These are phyloP conservation scores for Papilio dardanus DNA, from an alignment of 1,140 invertebrate genomes.

Conservation along the genomic window DNA sequence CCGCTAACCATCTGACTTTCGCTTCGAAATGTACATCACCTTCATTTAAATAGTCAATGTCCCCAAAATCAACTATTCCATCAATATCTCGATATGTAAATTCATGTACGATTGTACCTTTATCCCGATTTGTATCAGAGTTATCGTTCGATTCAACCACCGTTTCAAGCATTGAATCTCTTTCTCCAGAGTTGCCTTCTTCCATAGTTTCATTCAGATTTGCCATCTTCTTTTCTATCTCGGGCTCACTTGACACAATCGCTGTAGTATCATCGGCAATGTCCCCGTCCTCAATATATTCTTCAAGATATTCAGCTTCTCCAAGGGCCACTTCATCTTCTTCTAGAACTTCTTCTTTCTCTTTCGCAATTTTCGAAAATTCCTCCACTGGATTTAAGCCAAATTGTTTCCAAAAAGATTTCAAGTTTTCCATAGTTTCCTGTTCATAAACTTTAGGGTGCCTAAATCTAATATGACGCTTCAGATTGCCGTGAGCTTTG, in stretches of 20 bases:
- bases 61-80: background rate
- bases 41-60: constrained; percentile 21
- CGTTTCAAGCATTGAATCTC: background rate
- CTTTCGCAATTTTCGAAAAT: background rate
- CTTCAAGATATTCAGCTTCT: background rate
- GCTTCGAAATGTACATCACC: background rate
- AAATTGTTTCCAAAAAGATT: background rate
- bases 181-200: background rate
- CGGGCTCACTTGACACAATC: background rate
- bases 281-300: background rate
- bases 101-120: background rate
- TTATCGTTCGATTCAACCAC: background rate
- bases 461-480: constrained; percentile 7
- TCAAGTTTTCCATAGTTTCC: background rate
- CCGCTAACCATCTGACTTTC: constrained; percentile 25
- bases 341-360: constrained; percentile 15
- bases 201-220: background rate
- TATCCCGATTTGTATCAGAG: background rate
- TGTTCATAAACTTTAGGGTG: constrained; percentile 21
- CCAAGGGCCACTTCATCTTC: background rate
- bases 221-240: background rate
- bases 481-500: constrained; percentile 29
- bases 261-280: background rate
- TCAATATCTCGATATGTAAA: constrained; percentile 11
- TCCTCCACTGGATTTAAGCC: background rate